phyloP scores from a whole-genome alignment of 2,797 vertebrate species.

The Chelmon rostratus region DNA sequence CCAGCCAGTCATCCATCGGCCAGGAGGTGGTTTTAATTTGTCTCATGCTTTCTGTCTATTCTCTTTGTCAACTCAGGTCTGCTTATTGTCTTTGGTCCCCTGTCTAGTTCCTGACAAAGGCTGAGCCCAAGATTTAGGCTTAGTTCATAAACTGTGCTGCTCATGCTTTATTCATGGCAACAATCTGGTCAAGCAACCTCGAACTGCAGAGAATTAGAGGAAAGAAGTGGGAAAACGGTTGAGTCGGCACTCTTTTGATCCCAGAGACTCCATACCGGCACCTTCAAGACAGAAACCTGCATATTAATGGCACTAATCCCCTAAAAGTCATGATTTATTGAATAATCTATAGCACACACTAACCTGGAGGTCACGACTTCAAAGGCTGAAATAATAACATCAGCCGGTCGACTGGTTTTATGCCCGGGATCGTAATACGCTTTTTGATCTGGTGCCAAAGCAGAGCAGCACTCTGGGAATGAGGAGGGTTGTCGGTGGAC shows the following conservation, averaged over 20 bases:
- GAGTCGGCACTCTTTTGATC: slow-evolving; percentile 38
- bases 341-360: slow-evolving; percentile 49
- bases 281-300: slow-evolving; percentile 24
- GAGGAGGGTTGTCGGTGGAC: slow-evolving; percentile 22
- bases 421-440: slow-evolving; percentile 32
- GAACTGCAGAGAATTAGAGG: slow-evolving; percentile 20
- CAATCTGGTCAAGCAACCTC: slow-evolving; percentile 24
- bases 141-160: slow-evolving; percentile 19
- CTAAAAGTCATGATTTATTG: slow-evolving; percentile 53
- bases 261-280: slow-evolving; percentile 7
- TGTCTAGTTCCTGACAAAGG: slow-evolving; percentile 23
- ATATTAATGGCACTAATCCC: slow-evolving; percentile 43
- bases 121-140: neutral
- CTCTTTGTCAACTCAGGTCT: slow-evolving; percentile 14
- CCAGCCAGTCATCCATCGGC: slow-evolving; percentile 23
- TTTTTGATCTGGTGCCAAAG: slow-evolving; percentile 66
- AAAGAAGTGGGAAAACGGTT: slow-evolving; percentile 20
- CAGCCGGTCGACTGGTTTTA: slow-evolving; percentile 48
- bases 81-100: slow-evolving; percentile 36
- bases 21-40: slow-evolving; percentile 57
- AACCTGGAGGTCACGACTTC: slow-evolving; percentile 56
- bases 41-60: slow-evolving; percentile 24
- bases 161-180: slow-evolving; percentile 22
- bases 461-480: slow-evolving; percentile 18
- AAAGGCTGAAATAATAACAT: slow-evolving; percentile 67